phyloP scores from a whole-genome alignment of 2,888 invertebrate species.

The Tetanocera ferruginea region DNA sequence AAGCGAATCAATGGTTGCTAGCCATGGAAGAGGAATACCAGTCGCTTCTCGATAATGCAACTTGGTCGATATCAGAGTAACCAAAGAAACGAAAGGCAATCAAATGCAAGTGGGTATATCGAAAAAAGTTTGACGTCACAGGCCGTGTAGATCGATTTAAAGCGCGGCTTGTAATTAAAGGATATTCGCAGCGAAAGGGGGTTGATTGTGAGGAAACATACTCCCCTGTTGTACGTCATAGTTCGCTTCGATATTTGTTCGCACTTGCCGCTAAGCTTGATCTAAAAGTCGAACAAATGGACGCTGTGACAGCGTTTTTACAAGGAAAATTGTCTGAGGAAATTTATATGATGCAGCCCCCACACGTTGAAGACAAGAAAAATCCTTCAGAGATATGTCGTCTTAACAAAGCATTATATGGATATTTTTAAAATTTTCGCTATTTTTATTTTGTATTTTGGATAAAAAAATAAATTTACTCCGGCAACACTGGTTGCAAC shows the following conservation, averaged over 20 bases:
- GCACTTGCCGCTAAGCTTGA: conserved; percentile 35
- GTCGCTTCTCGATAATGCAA: conserved; percentile 27
- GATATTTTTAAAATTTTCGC: too few species aligned
- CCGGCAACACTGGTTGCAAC: too few species aligned
- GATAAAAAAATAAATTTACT: too few species aligned
- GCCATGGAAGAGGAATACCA: conserved; percentile 42
- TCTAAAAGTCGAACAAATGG: too few species aligned
- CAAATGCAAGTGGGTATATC: conserved; percentile 40
- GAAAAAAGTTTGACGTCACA: conserved; percentile 36
- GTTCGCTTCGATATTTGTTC: conserved; percentile 41
- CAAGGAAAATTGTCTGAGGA: too few species aligned
- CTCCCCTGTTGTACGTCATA: conserved; percentile 40
- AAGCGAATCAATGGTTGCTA: neutral
- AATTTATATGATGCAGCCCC: too few species aligned
- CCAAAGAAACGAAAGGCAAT: conserved; percentile 40
- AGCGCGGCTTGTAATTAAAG: conserved; percentile 43
- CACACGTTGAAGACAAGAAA: too few species aligned
- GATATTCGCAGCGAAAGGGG: conserved; percentile 42
- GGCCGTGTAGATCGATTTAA: conserved; percentile 42
- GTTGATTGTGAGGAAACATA: conserved; percentile 44
- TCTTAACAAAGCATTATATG: too few species aligned
- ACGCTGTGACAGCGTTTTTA: too few species aligned
- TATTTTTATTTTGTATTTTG: too few species aligned
- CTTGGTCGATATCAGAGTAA: conserved; percentile 39
- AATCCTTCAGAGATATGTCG: too few species aligned